phyloP scores from a whole-genome alignment of 64 coral and sea anemone species.

The Platygyra sinensis region DNA sequence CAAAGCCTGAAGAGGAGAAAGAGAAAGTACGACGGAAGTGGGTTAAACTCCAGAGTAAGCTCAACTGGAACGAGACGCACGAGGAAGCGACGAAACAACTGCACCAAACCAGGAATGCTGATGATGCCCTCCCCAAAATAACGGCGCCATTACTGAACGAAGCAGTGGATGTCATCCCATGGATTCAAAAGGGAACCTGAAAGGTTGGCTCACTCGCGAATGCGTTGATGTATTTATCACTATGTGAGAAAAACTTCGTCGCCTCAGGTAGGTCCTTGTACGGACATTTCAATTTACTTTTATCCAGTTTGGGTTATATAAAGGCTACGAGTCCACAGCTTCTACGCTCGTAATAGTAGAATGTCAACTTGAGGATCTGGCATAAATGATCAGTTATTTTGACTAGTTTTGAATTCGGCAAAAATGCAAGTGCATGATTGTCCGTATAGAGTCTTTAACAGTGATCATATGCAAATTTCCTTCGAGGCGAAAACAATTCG shows the following conservation, averaged over 20 bases:
- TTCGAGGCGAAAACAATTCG: too few relatives aligned
- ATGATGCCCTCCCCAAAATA: constrained; percentile 26
- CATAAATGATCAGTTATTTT: too few relatives aligned
- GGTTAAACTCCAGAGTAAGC: background rate
- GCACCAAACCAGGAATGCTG: constrained; percentile 26
- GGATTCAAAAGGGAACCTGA: constrained; percentile 32
- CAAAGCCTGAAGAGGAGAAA: constrained; percentile 38
- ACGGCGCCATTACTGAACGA: background rate
- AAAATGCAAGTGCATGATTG: too few relatives aligned
- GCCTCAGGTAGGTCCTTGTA: too few relatives aligned
- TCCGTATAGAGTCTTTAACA: too few relatives aligned
- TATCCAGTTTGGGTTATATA: too few relatives aligned
- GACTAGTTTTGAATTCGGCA: too few relatives aligned
- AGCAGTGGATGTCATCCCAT: background rate
- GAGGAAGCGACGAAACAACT: constrained; percentile 45
- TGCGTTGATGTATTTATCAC: constrained; percentile 25
- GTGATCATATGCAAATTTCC: too few relatives aligned
- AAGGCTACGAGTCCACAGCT: too few relatives aligned
- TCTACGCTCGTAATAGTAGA: too few relatives aligned
- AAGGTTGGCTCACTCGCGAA: constrained; percentile 33
- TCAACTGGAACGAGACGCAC: constrained; percentile 27
- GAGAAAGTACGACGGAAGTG: constrained; percentile 11
- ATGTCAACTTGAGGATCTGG: too few relatives aligned
- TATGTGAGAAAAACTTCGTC: constrained; percentile 19
- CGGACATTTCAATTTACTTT: background rate